Evolutionary conservation across 2,888 invertebrate genomes (phyloP), one percentile per base, ranked within the genome.

Genomic region (Philonicus albiceps): DNA sequence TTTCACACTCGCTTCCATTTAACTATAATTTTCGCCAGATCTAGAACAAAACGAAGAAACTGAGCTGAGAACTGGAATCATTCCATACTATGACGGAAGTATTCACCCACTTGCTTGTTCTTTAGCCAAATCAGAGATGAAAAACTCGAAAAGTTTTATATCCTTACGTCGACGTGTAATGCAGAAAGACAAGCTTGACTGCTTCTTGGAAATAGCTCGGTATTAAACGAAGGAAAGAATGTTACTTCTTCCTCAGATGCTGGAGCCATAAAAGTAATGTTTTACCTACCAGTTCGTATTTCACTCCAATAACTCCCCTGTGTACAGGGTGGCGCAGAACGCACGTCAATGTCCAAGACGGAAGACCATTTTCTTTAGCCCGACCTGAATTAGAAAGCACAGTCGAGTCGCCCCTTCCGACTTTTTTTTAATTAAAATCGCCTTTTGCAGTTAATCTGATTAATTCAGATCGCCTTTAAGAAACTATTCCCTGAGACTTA

Each of bases 121-220:
- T 78, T 78, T 34, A 81, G 81, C 53, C 19, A 81, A 64, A 81
- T 64, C 81, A 81, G 55, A 81, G 81, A 81, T 81, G 81, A 81
- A 81, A 81, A 81, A 55, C 55, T 55, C 34, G 19, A 31, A 64
- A 81, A 81, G 31, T 81, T 81, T 64, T 64, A 64, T 81, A 81
- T 81, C 34, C 55, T n/a, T 55, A 81, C 81, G 19, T 81, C 55
- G 53, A 19, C 55, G 19, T 64, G 34, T 81, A 81, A 81, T 81
- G 81, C 27, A 81, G 13, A 19, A 81, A 34, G 81, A 64, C 81
- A 81, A 81, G 81, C 81, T 55, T 55, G 55, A 81, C 81, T 81
- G 81, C 81, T 81, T n/a, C 81, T 64, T 30, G 8, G 16, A 81
- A 81, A 55, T 55, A 55, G 30, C 80, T 30, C 7, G 22, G 34